Evolutionary conservation across 1,140 invertebrate genomes (phyloP).

Genomic region (Oppia nitens): DNA sequence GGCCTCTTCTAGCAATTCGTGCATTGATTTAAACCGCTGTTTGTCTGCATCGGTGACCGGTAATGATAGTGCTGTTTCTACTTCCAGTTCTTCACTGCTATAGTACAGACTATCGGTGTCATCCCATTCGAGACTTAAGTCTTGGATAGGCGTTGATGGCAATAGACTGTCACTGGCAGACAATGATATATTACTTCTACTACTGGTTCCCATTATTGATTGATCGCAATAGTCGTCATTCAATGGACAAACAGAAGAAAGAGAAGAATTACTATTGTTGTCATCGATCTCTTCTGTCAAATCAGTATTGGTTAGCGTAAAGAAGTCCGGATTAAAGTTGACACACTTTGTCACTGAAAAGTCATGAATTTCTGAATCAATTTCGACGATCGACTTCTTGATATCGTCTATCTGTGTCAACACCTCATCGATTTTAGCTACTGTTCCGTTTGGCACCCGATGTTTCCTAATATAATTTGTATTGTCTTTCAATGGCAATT

Average conservation of each 20-base stretch:
- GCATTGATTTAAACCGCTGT: constrained; percentile 8
- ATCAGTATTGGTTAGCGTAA: background rate
- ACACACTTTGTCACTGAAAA: constrained; percentile 4
- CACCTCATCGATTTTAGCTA: constrained; percentile 8
- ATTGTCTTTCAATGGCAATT: background rate
- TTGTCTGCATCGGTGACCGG: background rate
- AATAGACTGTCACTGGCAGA: background rate
- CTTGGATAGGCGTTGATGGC: background rate
- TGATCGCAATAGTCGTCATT: background rate
- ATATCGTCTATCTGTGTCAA: constrained; percentile 11
- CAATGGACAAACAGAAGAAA: background rate
- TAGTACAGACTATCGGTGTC: background rate
- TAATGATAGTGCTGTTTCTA: background rate
- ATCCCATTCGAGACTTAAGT: background rate
- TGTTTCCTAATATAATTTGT: background rate
- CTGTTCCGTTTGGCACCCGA: background rate
- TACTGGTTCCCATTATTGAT: background rate
- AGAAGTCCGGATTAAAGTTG: constrained; percentile 11
- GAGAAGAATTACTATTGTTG: too few species aligned
- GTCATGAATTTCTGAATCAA: constrained; percentile 7
- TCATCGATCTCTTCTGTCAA: constrained; percentile 1
- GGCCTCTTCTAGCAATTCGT: constrained; percentile 8
- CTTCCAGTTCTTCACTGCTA: too few species aligned
- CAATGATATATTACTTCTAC: background rate
- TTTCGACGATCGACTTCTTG: constrained; percentile 12